phyloP scores from a whole-genome alignment of 2,888 invertebrate genomes.

The Tiphia femorata region DNA sequence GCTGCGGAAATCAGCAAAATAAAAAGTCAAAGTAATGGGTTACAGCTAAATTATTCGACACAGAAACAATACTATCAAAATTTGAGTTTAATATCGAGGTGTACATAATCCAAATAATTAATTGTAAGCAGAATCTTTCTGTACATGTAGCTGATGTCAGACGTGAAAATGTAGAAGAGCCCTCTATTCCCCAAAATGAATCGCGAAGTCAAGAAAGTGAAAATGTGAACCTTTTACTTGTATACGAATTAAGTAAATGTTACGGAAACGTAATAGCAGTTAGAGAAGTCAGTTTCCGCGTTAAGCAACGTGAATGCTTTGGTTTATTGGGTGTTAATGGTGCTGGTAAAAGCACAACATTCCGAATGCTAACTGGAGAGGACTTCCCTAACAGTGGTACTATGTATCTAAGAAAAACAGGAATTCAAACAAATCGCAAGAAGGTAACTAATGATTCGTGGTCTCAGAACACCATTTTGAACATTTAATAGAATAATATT shows the following conservation, averaged over 20 bases:
- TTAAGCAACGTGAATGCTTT: slow-evolving; percentile 83
- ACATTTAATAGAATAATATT: no score
- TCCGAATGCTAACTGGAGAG: slow-evolving; percentile 92
- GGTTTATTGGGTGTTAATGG: slow-evolving; percentile 88
- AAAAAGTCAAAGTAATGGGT: slow-evolving; percentile 35
- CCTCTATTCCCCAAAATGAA: no score
- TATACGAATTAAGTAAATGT: slow-evolving; percentile 78
- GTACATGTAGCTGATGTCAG: no score
- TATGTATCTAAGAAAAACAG: slow-evolving; percentile 54
- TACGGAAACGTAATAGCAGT: slow-evolving; percentile 85
- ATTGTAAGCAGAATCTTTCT: no score
- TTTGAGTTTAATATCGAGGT: no score
- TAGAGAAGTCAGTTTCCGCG: slow-evolving; percentile 79
- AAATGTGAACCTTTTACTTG: slow-evolving; percentile 71
- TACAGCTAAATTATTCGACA: no score
- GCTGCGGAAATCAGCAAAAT: slow-evolving; percentile 51
- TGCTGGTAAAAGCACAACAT: slow-evolving; percentile 90
- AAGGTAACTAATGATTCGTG: slow-evolving; percentile 41
- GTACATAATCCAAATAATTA: no score
- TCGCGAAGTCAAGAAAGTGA: slow-evolving; percentile 14
- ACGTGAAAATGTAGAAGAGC: no score
- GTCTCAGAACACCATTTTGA: no score
- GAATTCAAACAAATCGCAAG: slow-evolving; percentile 42
- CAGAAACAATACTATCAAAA: no score
- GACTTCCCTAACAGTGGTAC: slow-evolving; percentile 68